Evolutionary conservation across 2,888 invertebrate species (phyloP).

Genomic region (Xanthia togata): DNA sequence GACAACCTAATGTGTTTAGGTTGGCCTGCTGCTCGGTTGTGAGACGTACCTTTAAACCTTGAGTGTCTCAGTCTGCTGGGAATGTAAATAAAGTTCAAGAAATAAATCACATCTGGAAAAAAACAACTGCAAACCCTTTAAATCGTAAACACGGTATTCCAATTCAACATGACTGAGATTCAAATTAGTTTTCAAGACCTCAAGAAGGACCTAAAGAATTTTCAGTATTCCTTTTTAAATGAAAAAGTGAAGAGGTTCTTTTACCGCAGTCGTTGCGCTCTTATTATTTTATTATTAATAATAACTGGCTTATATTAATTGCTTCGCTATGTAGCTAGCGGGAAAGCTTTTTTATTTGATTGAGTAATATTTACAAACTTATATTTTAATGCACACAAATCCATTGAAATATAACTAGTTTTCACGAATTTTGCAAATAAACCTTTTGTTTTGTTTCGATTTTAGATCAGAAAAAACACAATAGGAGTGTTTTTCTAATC

Average conservation of each 20-base stretch:
- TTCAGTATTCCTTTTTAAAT: conserved; percentile 7
- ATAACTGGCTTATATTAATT: no score
- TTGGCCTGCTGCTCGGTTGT: conserved; percentile 17
- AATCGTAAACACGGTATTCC: conserved; percentile 29
- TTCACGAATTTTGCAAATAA: background rate
- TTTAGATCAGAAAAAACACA: background rate
- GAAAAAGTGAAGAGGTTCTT: background rate
- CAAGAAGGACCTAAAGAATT: conserved; percentile 4
- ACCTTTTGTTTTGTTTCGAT: background rate
- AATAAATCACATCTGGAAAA: conserved; percentile 11
- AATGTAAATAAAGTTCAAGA: conserved; percentile 41
- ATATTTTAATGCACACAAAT: background rate
- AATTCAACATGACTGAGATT: conserved; percentile 30
- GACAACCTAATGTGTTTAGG: no score
- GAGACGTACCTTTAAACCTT: conserved; percentile 20
- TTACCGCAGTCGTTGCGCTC: background rate
- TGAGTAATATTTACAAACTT: background rate
- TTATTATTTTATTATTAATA: background rate
- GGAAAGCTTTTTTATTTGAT: background rate
- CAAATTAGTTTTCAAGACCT: conserved; percentile 10
- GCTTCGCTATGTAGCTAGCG: background rate
- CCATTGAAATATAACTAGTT: background rate
- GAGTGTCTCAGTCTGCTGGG: conserved; percentile 6
- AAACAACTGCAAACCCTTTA: conserved; percentile 7
- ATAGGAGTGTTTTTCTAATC: background rate